These are phyloP conservation scores for Rhaphigaster nebulosa DNA, from an alignment of 2,888 invertebrate species.

Conservation along the genomic window DNA sequence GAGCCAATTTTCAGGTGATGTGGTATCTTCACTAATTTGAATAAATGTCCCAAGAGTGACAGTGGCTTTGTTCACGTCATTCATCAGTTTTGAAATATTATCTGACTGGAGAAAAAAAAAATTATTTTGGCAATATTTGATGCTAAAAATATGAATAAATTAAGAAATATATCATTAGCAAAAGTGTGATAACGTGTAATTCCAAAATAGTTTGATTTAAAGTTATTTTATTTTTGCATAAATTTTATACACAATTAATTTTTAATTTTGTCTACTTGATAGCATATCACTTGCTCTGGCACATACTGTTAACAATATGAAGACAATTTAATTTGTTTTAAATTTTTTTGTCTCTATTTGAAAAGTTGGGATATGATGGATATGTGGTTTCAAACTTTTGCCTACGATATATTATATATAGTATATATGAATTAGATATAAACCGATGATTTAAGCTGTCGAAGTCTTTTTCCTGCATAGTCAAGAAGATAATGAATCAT, in stretches of 20 bases:
- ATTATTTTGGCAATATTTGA: not conserved
- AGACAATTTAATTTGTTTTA: no score
- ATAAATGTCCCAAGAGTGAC: slow-evolving; percentile 53
- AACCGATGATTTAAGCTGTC: slow-evolving; percentile 63
- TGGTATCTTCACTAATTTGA: slow-evolving; percentile 50
- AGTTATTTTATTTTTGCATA: no score
- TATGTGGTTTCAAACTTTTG: no score
- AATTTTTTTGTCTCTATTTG: no score
- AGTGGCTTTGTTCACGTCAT: slow-evolving; percentile 34
- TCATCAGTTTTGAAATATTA: slow-evolving; percentile 38
- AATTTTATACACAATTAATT: no score
- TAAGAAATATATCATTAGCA: not conserved
- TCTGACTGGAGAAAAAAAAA: not conserved
- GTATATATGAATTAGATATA: not conserved
- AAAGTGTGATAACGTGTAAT: no score
- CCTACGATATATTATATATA: not conserved
- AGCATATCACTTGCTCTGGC: no score
- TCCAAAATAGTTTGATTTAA: no score
- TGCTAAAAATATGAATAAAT: not conserved
- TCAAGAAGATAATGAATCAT: slow-evolving; percentile 67
- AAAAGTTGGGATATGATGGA: no score
- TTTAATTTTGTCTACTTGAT: no score
- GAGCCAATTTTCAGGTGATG: slow-evolving; percentile 68
- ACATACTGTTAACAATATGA: no score
- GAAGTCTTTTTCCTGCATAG: slow-evolving; percentile 68